These are phyloP conservation scores for Typhlichthys eigenmanni DNA, from an alignment of 2,797 vertebrate genomes.

Conservation along the genomic window DNA sequence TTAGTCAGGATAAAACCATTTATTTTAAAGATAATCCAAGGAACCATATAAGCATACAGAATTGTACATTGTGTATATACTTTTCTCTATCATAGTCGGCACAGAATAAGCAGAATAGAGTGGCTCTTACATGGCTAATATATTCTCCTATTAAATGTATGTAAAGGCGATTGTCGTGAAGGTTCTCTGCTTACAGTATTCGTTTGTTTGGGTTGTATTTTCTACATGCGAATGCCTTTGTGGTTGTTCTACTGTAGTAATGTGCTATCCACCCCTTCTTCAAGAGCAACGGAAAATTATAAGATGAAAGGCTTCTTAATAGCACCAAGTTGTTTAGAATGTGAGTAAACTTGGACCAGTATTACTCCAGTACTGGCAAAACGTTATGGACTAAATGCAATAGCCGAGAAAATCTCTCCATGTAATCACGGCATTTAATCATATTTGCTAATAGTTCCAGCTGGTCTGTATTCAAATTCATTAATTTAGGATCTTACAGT, in stretches of 20 bases:
- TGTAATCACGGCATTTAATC: slow-evolving; percentile 34
- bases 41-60: slow-evolving; percentile 30
- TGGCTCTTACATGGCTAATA: slow-evolving; percentile 22
- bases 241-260: slow-evolving; percentile 24
- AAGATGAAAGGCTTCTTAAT: slow-evolving; percentile 35
- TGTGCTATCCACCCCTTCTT: slow-evolving; percentile 23
- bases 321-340: slow-evolving; percentile 38
- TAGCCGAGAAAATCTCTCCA: slow-evolving; percentile 50
- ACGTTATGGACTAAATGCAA: slow-evolving; percentile 45
- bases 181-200: slow-evolving; percentile 28
- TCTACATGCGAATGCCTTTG: slow-evolving; percentile 25
- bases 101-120: slow-evolving; percentile 20
- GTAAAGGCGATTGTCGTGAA: slow-evolving; percentile 34
- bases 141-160: slow-evolving; percentile 21
- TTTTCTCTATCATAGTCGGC: slow-evolving; percentile 31
- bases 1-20: slow-evolving; percentile 34
- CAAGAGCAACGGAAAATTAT: slow-evolving; percentile 61
- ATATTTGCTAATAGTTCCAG: slow-evolving; percentile 18
- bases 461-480: slow-evolving; percentile 23
- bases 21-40: slow-evolving; percentile 51
- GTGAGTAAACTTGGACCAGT: slow-evolving; percentile 26
- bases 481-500: slow-evolving; percentile 34
- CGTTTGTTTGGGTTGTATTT: slow-evolving; percentile 15
- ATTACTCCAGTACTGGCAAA: slow-evolving; percentile 15
- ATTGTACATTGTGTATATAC: slow-evolving; percentile 56